Evolutionary conservation across 2,113 vertebrate genomes (phyloP), one percentile per base, ranked within the genome.

Genomic region (Neolamprologus ventralis): DNA sequence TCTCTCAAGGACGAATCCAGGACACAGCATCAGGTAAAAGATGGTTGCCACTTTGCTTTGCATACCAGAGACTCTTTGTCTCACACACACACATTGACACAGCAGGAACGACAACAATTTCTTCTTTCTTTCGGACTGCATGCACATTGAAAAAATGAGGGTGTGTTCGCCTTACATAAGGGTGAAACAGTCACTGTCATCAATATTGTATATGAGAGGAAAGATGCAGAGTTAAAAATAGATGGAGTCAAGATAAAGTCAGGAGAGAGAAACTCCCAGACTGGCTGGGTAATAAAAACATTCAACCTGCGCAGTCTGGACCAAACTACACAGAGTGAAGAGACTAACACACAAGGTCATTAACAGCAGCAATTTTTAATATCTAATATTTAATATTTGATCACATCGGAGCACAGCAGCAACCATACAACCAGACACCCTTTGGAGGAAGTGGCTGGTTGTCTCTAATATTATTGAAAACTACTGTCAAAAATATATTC

Each of bases 201-300:
- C 28, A 91, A 92, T 89, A 87, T 55, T 91, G 63, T 26, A 93
- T 88, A 42, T 26, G 19, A 84, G 40, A 31, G 51, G 54, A 80
- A 57, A 58, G 45, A 53, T 13, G n/a, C 51, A 47, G 17, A 60
- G 31, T 60, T 81, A 90, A 58, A 86, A 84, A 91, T 45, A 89
- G 85, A 90, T 28, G 6, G 42, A 75, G 17, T 47, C 9, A 26
- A 16, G 12, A 53, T 33, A 42, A 33, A 55, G 28, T 79, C 26
- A 75, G 6, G 16, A 7, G 14, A 40, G 16, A 71, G 4, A 83
- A 23, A 90, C 6, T 91, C n/a, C 23, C 7, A 57, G 21, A 17
- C 65, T 58, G 42, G 57, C 16, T 33, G 31, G 19, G 68, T 5
- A 65, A 81, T 9, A 83, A 49, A 54, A 85, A n/a, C 85, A 71